These are phyloP conservation scores for Medauroidea extradentata DNA, from an alignment of 1,140 invertebrate genomes.

Conservation along the genomic window DNA sequence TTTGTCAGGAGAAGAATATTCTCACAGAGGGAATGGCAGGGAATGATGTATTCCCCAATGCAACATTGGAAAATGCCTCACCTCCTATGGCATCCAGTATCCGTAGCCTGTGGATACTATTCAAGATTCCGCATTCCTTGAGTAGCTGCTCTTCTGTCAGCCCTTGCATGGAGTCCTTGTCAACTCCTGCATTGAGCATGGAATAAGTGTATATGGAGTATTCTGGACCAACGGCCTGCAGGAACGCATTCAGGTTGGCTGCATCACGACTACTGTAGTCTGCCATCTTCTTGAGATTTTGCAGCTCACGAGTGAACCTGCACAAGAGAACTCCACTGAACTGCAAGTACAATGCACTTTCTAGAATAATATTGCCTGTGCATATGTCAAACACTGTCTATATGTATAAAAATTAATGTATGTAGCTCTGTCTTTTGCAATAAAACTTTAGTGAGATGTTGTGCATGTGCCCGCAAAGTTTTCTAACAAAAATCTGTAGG, in stretches of 20 bases:
- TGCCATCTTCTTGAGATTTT: constrained; percentile 92
- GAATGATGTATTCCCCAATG: too few relatives aligned
- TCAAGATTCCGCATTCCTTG: constrained; percentile 84
- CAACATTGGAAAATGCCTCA: too few relatives aligned
- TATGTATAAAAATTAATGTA: neutral
- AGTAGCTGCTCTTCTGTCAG: constrained; percentile 88
- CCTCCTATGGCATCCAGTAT: constrained; percentile 86
- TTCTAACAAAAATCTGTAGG: neutral
- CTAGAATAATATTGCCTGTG: neutral
- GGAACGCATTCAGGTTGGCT: constrained; percentile 85
- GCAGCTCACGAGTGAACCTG: constrained; percentile 90
- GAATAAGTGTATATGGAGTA: constrained; percentile 96
- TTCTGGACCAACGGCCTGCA: constrained; percentile 81
- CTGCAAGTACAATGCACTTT: neutral
- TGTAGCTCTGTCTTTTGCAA: neutral
- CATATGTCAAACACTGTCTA: neutral
- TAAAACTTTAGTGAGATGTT: too few relatives aligned
- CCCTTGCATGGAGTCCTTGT: constrained; percentile 73
- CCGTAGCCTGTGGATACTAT: constrained; percentile 89
- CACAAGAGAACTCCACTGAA: constrained; percentile 23
- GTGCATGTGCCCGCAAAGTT: too few relatives aligned
- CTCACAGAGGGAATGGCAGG: too few relatives aligned
- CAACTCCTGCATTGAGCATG: constrained; percentile 92
- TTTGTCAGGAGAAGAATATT: too few relatives aligned
- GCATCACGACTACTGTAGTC: constrained; percentile 95